Evolutionary conservation across 1,140 invertebrate species (phyloP), one percentile per base, ranked within the genome.

Genomic region (Heliconius congener): DNA sequence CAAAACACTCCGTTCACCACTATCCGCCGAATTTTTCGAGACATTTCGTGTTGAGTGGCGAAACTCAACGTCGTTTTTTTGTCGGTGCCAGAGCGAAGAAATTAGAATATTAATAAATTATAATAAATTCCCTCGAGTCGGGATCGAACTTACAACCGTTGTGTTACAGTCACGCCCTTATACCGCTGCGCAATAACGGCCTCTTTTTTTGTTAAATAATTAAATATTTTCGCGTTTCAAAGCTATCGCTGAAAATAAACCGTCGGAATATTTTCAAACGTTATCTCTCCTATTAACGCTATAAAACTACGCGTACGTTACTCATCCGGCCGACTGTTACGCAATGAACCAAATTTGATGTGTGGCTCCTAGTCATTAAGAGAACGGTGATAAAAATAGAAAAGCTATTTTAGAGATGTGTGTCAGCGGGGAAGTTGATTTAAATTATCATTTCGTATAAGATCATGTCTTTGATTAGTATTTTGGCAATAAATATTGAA

Each of bases 341-440:
- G 85, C 81, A 89, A 91, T 87, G 82, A 83, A 74, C 83, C 84
- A 88, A 88, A 86, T 87, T 88, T 85, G 83, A 86, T 83, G 82
- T 85, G 86, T 83, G 76, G 76, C 83, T 84, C 80, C 81, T 81
- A 80, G 84, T 90, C 90, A 90, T 91, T 91, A 90, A 83, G 86
- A 85, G 81, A 83, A 75, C 79, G 81, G 82, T 55, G 84, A 86
- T 87, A 83, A 85, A 90, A 91, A 93, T 93, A 93, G 88, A 86
- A 74, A 81, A 71, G 87, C 86, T 91, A 91, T 91, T 90, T 83
- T 83, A 80, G 83, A 82, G 81, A 91, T 91, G 86, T 93, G 85
- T 91, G 91, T 91, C 91, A 93, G 87, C 90, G 85, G 87, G 74
- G 71, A 77, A 82, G 83, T 84, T 86, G 88, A 89, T 87, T 85